A percentile compares a stretch with the other conserved stretches of the same genome.
phyloP scores from a whole-genome alignment of 2,113 vertebrate species.

The Myotis brandtii region DNA sequence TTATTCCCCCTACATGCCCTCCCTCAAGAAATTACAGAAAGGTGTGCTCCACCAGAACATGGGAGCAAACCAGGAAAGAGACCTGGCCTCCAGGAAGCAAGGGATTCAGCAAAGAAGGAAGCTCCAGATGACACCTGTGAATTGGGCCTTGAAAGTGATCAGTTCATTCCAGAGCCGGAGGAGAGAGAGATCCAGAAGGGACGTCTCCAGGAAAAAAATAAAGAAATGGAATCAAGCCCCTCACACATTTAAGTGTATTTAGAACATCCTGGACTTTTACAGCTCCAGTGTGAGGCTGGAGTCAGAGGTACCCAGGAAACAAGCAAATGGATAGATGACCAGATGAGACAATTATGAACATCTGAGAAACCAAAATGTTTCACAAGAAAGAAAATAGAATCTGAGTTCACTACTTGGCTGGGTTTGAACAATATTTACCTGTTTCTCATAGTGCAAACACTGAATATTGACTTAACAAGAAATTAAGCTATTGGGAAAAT shows the following conservation, averaged over 20 bases:
- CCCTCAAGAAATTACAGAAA: not conserved
- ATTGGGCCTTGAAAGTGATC: no score
- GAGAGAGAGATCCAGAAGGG: not conserved
- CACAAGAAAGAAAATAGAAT: slow-evolving; percentile 38
- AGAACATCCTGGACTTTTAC: not conserved
- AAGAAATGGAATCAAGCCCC: not conserved
- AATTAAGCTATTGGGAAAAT: not conserved
- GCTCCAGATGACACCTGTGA: not conserved
- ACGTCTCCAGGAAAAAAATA: not conserved
- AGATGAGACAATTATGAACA: not conserved
- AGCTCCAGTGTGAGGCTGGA: not conserved
- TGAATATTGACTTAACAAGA: slow-evolving; percentile 1
- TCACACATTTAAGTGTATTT: not conserved
- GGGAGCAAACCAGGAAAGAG: not conserved
- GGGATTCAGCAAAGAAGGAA: not conserved
- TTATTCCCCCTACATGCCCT: not conserved
- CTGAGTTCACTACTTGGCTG: slow-evolving; percentile 30
- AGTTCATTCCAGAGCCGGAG: not conserved
- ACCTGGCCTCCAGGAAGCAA: not conserved
- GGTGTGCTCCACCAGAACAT: not conserved
- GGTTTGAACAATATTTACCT: slow-evolving; percentile 11
- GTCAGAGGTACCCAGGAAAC: not conserved
- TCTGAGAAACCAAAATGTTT: not conserved
- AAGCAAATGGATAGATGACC: not conserved
- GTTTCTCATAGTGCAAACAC: slow-evolving; percentile 29